Conservation (phyloP, 2,888 invertebrate genomes). For the Liodrosophila aerea region DNA sequence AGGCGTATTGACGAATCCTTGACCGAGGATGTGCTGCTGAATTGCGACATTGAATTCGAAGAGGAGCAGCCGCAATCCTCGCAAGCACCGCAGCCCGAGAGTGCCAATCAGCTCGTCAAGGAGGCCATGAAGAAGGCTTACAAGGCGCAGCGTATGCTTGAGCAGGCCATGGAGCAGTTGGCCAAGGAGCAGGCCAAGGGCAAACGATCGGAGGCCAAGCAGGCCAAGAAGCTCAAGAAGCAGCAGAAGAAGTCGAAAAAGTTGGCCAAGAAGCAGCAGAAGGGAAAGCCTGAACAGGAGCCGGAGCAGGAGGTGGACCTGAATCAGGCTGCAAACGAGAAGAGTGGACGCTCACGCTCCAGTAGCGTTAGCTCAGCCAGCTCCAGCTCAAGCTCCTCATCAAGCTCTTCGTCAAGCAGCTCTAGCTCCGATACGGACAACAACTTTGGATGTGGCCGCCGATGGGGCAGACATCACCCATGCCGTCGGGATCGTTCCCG, state of each 20-base stretch:
- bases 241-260: slow-evolving; percentile 27
- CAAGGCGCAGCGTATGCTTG: slow-evolving; percentile 59
- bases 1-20: slow-evolving; percentile 7
- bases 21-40: slow-evolving; percentile 40
- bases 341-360: slow-evolving; percentile 39
- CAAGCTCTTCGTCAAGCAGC: slow-evolving; percentile 32
- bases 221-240: slow-evolving; percentile 31
- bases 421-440: slow-evolving; percentile 28
- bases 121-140: slow-evolving; percentile 62
- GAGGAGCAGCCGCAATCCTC: slow-evolving; percentile 29
- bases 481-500: slow-evolving; percentile 28
- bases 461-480: slow-evolving; percentile 16
- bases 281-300: slow-evolving; percentile 8
- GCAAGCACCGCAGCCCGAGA: neutral
- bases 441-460: slow-evolving; percentile 27
- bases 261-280: slow-evolving; percentile 20
- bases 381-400: slow-evolving; percentile 53
- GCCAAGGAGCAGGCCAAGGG: slow-evolving; percentile 27
- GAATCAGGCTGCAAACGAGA: neutral
- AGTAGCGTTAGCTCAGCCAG: slow-evolving; percentile 52
- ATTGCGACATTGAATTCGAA: slow-evolving; percentile 36
- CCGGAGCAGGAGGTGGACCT: slow-evolving; percentile 7
- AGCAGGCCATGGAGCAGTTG: slow-evolving; percentile 46
- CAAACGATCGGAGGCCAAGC: slow-evolving; percentile 1
- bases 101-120: slow-evolving; percentile 18